A percentile compares a stretch with the other conserved stretches of the same genome.
Conservation (phyloP, 2,113 vertebrate genomes). For the Pipa parva region DNA sequence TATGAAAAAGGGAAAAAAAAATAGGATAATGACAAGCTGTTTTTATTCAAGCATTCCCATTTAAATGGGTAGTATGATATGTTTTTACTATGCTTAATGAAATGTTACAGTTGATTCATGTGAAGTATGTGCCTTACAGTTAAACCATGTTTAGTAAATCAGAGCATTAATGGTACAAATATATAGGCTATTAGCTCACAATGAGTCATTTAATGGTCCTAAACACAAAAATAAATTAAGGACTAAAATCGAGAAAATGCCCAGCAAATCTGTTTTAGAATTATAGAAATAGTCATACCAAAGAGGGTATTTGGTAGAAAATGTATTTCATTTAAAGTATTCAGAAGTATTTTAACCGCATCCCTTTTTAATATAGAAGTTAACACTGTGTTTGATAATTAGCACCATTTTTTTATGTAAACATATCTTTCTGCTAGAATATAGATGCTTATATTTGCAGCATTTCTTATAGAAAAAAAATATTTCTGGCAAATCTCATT, state of each 20-base stretch:
- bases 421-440: background rate
- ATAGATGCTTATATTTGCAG: background rate
- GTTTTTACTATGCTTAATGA: background rate
- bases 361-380: background rate
- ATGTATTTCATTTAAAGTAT: background rate
- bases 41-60: no score
- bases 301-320: background rate
- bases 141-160: background rate
- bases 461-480: background rate
- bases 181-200: background rate
- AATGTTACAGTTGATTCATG: background rate
- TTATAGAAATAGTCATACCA: background rate
- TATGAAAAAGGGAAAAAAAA: no score
- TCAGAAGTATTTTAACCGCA: background rate
- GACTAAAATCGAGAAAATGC: background rate
- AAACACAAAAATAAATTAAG: background rate
- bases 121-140: background rate
- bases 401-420: background rate
- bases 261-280: background rate
- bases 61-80: background rate
- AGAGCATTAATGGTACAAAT: background rate
- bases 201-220: background rate
- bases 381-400: background rate
- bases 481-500: background rate
- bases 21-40: no score